Evolutionary conservation across 2,797 vertebrate genomes (phyloP).

Genomic region (Alca torda): DNA sequence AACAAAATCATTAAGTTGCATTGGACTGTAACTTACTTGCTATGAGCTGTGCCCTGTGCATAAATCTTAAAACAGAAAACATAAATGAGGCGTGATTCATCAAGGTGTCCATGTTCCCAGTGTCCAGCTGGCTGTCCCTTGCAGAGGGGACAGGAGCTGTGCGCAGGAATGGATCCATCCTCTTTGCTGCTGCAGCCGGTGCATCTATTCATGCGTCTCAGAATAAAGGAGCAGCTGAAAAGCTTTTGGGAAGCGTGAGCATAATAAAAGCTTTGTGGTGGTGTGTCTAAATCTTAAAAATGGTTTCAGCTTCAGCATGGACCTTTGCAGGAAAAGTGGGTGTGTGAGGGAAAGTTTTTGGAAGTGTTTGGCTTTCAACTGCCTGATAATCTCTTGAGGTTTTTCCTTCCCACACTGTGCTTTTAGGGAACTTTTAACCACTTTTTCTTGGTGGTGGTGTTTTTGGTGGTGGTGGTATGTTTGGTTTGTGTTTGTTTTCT

Average conservation of each 20-base stretch:
- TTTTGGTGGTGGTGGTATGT: not conserved
- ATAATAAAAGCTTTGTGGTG: not conserved
- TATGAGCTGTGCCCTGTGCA: not conserved
- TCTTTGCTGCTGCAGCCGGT: fast-evolving
- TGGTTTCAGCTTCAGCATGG: not conserved
- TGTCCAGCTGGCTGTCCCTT: not conserved
- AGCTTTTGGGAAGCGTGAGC: not conserved
- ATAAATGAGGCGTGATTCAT: not conserved
- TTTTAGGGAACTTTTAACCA: not conserved
- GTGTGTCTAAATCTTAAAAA: not conserved
- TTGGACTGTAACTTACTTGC: not conserved
- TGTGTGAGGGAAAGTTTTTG: not conserved
- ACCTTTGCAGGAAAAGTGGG: not conserved
- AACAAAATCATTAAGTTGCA: not conserved
- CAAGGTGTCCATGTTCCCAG: not conserved
- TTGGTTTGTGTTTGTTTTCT: not conserved
- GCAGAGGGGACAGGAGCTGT: not conserved
- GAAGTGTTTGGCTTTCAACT: not conserved
- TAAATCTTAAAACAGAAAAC: not conserved
- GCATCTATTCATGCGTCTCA: not conserved
- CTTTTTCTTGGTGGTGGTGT: fast-evolving
- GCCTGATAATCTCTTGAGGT: not conserved
- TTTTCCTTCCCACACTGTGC: not conserved
- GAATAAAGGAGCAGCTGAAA: not conserved
- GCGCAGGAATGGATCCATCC: not conserved